Evolutionary conservation across 2,888 invertebrate species (phyloP).

Genomic region (Rhaphigaster nebulosa): DNA sequence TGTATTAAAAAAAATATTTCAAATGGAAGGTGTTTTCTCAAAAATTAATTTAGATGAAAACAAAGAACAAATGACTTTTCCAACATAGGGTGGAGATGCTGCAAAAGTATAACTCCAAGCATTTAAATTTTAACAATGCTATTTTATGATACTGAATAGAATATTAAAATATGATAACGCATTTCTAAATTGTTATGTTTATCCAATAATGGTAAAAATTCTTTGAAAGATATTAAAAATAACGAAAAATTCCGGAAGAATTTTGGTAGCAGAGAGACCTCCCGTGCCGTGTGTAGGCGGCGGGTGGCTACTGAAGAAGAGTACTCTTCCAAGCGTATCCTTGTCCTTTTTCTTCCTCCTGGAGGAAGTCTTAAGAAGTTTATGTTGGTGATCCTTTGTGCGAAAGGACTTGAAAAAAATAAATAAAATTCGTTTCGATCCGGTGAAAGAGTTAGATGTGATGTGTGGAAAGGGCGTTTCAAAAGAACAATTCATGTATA

Average conservation of each 20-base stretch:
- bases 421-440: conserved; percentile 25
- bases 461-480: neutral
- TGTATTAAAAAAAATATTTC: too few species aligned
- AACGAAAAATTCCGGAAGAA: neutral
- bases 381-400: conserved; percentile 36
- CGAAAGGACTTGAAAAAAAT: conserved; percentile 4
- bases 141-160: neutral
- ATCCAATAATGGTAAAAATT: neutral
- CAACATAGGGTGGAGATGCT: neutral
- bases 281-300: conserved; percentile 52
- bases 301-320: conserved; percentile 17
- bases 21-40: too few species aligned
- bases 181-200: neutral
- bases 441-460: neutral
- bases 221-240: neutral
- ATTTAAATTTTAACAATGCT: neutral
- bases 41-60: too few species aligned
- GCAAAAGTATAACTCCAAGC: neutral
- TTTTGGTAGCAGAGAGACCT: neutral
- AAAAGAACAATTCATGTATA: neutral
- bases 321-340: conserved; percentile 35
- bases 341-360: conserved; percentile 9
- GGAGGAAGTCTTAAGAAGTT: conserved; percentile 38
- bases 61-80: too few species aligned
- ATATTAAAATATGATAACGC: neutral